These are phyloP conservation scores for Formica selysi DNA, from an alignment of 1,140 invertebrate species.

Conservation along the genomic window DNA sequence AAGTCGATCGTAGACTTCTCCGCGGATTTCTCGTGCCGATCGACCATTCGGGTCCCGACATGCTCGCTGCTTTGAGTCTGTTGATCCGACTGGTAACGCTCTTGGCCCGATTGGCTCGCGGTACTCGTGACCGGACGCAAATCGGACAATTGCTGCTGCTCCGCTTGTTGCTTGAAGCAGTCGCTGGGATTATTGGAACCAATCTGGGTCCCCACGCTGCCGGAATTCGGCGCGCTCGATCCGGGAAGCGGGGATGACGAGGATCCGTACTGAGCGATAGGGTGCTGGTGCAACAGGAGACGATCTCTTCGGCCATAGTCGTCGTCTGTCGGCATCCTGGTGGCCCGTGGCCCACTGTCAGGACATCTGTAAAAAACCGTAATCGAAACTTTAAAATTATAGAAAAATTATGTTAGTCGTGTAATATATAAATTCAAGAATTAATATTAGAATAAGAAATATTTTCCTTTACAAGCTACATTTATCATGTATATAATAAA, in stretches of 20 bases:
- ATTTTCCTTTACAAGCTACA: background rate
- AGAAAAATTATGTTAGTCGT: background rate
- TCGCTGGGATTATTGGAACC: conserved; percentile 69
- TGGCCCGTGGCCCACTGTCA: conserved; percentile 87
- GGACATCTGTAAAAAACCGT: conserved; percentile 82
- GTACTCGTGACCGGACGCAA: conserved; percentile 47
- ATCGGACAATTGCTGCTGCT: conserved; percentile 70
- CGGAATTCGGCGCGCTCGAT: conserved; percentile 71
- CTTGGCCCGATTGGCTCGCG: conserved; percentile 63
- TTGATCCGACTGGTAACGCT: conserved; percentile 75
- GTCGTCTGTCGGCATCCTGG: conserved; percentile 87
- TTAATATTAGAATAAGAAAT: background rate
- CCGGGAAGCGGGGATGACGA: conserved; percentile 78
- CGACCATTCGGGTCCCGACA: conserved; percentile 69
- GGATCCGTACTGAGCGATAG: conserved; percentile 81
- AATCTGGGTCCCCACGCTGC: conserved; percentile 72
- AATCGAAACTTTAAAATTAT: background rate
- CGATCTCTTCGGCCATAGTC: conserved; percentile 87
- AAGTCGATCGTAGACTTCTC: conserved; percentile 72
- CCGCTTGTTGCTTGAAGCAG: conserved; percentile 78
- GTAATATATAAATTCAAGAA: background rate
- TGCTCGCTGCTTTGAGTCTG: conserved; percentile 68
- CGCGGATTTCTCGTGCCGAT: conserved; percentile 74
- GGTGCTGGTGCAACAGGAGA: conserved; percentile 85
- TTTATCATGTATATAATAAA: too few species aligned